Conservation (phyloP, 2,888 invertebrate species). For the Galerucella pusilla region DNA sequence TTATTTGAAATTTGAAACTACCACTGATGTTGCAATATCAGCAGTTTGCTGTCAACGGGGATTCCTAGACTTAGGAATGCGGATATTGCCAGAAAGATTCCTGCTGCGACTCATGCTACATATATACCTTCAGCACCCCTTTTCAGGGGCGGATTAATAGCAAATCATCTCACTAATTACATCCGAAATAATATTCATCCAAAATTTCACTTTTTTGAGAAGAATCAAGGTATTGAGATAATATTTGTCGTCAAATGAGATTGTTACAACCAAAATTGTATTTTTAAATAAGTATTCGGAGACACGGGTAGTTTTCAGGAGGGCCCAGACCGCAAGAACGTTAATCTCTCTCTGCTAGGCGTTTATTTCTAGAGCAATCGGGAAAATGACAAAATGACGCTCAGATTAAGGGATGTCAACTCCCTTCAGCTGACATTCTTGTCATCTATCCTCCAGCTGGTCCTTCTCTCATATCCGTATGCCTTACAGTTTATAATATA, state of each 20-base stretch:
- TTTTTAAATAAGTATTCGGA: neutral
- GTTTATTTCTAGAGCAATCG: constrained; percentile 50
- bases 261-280: too few species aligned
- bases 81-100: constrained; percentile 60
- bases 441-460: constrained; percentile 39
- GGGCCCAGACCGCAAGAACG: constrained; percentile 17
- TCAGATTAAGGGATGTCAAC: constrained; percentile 56
- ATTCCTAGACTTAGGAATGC: constrained; percentile 61
- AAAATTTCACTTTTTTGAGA: too few species aligned
- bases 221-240: too few species aligned
- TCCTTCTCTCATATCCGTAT: constrained; percentile 21
- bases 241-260: too few species aligned
- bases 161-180: neutral
- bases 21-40: constrained; percentile 58
- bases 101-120: constrained; percentile 18
- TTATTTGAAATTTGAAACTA: neutral
- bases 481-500: constrained; percentile 4
- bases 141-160: neutral
- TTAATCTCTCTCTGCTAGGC: constrained; percentile 25
- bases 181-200: neutral
- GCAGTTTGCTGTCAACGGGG: constrained; percentile 49
- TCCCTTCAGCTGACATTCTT: constrained; percentile 52
- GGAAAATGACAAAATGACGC: constrained; percentile 52
- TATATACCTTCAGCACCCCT: constrained; percentile 8
- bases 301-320: neutral